Conservation (phyloP, 2,888 invertebrate species). For the Poecilobothrus nobilitatus region DNA sequence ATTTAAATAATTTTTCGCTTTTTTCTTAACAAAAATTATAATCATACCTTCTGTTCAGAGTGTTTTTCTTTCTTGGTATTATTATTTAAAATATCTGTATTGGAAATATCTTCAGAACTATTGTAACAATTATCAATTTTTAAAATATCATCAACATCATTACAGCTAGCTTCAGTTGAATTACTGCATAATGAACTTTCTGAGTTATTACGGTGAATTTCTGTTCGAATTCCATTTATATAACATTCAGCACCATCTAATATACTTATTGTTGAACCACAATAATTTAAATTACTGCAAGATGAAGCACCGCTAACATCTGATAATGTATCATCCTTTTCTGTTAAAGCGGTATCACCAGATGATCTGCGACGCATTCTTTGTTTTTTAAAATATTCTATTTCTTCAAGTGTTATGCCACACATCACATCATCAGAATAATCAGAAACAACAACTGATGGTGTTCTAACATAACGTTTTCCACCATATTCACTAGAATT, state of each 20-base stretch:
- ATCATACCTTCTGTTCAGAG: slow-evolving; percentile 17
- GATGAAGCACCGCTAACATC: slow-evolving; percentile 52
- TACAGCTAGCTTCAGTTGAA: slow-evolving; percentile 59
- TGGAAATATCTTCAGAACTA: slow-evolving; percentile 21
- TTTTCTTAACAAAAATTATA: slow-evolving; percentile 21
- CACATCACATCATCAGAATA: slow-evolving; percentile 65
- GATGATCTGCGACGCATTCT: slow-evolving; percentile 40
- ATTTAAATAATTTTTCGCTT: neutral
- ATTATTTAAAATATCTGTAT: slow-evolving; percentile 9
- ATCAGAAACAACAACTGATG: slow-evolving; percentile 80
- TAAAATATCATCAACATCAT: slow-evolving; percentile 47
- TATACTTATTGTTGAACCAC: slow-evolving; percentile 50
- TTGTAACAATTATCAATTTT: slow-evolving; percentile 22
- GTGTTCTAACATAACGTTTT: slow-evolving; percentile 63
- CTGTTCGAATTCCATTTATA: slow-evolving; percentile 48
- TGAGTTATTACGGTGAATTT: slow-evolving; percentile 56
- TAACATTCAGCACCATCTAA: slow-evolving; percentile 47
- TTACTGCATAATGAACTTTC: slow-evolving; percentile 59
- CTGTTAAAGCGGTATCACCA: slow-evolving; percentile 33
- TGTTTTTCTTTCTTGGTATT: slow-evolving; percentile 11
- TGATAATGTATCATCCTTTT: slow-evolving; percentile 39
- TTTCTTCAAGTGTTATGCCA: slow-evolving; percentile 52
- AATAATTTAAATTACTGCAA: slow-evolving; percentile 52
- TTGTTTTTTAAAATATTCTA: slow-evolving; percentile 50
- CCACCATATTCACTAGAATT: slow-evolving; percentile 43